Base-by-base conservation (phyloP, 2,113 vertebrate genomes). In the Poeciliopsis retropinna region DNA sequence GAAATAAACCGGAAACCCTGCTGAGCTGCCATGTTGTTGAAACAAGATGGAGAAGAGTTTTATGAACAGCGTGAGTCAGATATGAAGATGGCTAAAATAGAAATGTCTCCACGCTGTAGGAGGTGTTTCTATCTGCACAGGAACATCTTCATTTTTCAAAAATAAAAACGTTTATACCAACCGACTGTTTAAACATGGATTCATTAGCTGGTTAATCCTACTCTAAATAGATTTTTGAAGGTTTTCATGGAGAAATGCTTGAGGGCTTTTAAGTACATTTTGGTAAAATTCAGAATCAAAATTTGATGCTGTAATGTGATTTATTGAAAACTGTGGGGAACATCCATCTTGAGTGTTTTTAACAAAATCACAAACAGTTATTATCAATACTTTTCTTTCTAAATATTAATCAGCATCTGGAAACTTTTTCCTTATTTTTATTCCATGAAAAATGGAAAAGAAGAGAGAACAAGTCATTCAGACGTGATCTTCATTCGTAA, bases 11-110 rank as follows among this genome's bases (percentile, higher is more conserved):
- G 0, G 31, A 32, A 80, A 79, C 72, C 3, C 71, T 25, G 34
- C 28, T 30, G n/a, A 60, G 70, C 54, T 86, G 28, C 69, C 64
- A 78, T 82, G 70, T 72, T 73, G 39, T 72, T 47, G 32, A 44
- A 70, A 80, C 82, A 68, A 84, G 74, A 81, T 77, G 75, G 69
- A 83, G 77, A 61, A 34, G 57, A 67, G 73, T 74, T 84, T 80
- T 47, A 51, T 78, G 67, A 83, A 69, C 73, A 71, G 60, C 39
- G 66, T 82, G 86, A 88, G 75, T 84, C 79, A 77, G 68, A 72
- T 47, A 70, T 68, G 32, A 76, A 83, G 73, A 72, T 75, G 63
- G 65, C 41, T 64, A 74, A 70, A 60, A 76, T 3, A 51, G 57
- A 77, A 79, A 79, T 71, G 70, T 76, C 17, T 70, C 70, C n/a